Evolutionary conservation across 2,888 invertebrate genomes (phyloP), one percentile per base, ranked within the genome.

Genomic region (Salpingus planirostris): DNA sequence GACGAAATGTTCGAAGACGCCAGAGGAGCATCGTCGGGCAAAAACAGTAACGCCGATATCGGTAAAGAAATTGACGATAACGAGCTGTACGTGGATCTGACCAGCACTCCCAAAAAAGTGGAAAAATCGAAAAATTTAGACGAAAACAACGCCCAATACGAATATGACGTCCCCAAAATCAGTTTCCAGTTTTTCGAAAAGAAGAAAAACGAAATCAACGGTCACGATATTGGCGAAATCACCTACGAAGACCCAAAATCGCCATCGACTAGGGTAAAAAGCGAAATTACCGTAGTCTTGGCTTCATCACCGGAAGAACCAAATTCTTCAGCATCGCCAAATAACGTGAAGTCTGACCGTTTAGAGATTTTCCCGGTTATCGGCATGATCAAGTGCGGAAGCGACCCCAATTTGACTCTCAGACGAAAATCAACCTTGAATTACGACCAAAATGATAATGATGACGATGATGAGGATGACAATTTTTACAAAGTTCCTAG

Each of bases 101-200:
- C 36, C 7, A 36, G 37, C 23, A 5, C 10, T 5, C 42, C 33
- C 2, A 46, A 42, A 25, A 49, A 50, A 33, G 41, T 50, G 12
- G 43, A 46, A 42, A 38, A 30, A 29, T 36, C 38, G 13, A 31
- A 8, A 37, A 24, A 21, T 6, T 6, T 40, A n/a, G 31, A 25
- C 10, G 29, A 31, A 10, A 11, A 14, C 13, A 44, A 44, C 13
- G 38, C 29, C 15, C 42, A 52, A 30, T 59, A 49, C 29, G 57
- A 59, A 30, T 61, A 60, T 34, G 65, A 64, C 30, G 63, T 66
- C 11, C 66, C 66, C 3, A 60, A 54, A 35, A 66, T 66, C 22
- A 60, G 61, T 37, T 66, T 66, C 38, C 60, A 59, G 27, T 65
- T 64, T 49, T 60, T 61, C 38, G 63, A 61, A 13, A 48, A 46